Percentiles rank a stretch among this genome's conserved stretches.
Evolutionary conservation across 2,797 vertebrate genomes (phyloP).

Genomic region (Podarcis lilfordi): DNA sequence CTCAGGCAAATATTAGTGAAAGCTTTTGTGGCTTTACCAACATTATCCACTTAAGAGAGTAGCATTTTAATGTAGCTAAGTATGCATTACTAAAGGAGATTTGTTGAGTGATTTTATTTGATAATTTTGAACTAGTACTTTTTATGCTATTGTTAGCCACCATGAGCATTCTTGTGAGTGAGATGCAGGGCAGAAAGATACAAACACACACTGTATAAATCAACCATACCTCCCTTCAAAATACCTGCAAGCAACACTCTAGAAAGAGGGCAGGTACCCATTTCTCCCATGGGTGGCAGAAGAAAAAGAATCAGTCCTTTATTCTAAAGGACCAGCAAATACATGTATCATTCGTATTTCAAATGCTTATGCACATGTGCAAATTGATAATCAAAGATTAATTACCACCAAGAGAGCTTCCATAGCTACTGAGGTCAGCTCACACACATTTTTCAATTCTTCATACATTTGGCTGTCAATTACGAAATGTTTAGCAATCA

Average conservation of each 20-base stretch:
- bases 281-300: not conserved
- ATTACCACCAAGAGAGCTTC: not conserved
- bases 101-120: not conserved
- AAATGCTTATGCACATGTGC: not conserved
- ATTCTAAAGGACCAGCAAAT: no score
- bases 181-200: not conserved
- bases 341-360: not conserved
- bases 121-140: not conserved
- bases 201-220: not conserved
- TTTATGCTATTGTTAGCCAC: not conserved
- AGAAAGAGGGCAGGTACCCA: not conserved
- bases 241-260: not conserved
- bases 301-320: not conserved
- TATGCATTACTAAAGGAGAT: not conserved
- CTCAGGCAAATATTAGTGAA: conserved; percentile 37
- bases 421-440: not conserved
- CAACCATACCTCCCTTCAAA: not conserved
- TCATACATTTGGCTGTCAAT: not conserved
- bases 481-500: not conserved
- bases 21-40: conserved; percentile 28
- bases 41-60: conserved; percentile 8
- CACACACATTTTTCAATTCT: no score
- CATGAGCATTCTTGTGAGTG: not conserved
- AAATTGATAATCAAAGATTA: not conserved
- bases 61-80: not conserved